Evolutionary conservation across 2,888 invertebrate species (phyloP).

Genomic region (Bimastos eiseni): DNA sequence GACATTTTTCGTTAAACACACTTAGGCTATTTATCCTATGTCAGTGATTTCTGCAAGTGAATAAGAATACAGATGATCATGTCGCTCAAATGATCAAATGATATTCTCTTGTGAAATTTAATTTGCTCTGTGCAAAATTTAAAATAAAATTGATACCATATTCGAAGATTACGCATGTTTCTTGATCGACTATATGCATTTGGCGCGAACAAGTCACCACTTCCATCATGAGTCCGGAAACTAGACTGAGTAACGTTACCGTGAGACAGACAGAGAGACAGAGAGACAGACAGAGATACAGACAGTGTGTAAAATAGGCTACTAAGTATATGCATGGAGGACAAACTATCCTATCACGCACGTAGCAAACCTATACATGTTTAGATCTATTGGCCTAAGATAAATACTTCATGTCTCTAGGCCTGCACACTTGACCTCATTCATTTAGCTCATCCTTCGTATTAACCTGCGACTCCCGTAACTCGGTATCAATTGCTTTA

Average conservation of each 20-base stretch:
- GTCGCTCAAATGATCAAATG: background rate
- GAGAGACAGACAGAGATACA: too few species aligned
- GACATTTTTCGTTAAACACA: background rate
- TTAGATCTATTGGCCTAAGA: too few species aligned
- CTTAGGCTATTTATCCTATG: background rate
- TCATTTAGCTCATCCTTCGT: background rate
- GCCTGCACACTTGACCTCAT: too few species aligned
- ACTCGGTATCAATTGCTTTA: background rate
- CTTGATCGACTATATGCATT: background rate
- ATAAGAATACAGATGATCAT: background rate
- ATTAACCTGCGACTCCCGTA: too few species aligned
- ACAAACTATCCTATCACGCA: too few species aligned
- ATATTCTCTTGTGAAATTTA: background rate
- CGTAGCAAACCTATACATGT: too few species aligned
- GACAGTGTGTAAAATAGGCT: background rate
- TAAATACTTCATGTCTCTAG: too few species aligned
- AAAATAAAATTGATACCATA: background rate
- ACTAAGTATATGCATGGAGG: too few species aligned
- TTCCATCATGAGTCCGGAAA: too few species aligned
- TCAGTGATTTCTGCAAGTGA: background rate
- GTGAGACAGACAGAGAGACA: too few species aligned
- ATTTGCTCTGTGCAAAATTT: background rate
- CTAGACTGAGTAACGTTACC: too few species aligned
- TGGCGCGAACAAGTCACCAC: background rate
- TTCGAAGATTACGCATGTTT: background rate